Percentiles rank a stretch among this genome's conserved stretches.
Conservation (phyloP, 2,888 invertebrate species). For the Caenorhabditis plicata region DNA sequence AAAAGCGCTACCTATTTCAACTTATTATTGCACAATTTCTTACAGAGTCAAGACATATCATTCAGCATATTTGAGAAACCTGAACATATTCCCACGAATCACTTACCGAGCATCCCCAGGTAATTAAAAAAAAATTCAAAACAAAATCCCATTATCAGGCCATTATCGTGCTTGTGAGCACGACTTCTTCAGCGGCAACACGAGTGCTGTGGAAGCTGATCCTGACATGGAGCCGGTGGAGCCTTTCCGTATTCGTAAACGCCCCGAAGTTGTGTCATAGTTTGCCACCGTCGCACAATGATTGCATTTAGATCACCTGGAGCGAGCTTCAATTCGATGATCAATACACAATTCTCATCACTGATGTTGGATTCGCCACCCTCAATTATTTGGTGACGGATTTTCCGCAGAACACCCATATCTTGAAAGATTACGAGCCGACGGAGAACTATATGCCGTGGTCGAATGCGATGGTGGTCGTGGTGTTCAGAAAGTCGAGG, state of each 20-base stretch:
- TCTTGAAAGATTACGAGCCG: constrained; percentile 52
- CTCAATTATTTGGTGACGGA: constrained; percentile 58
- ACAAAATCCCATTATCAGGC: constrained; percentile 40
- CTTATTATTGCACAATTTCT: constrained; percentile 41
- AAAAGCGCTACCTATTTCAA: too few species aligned
- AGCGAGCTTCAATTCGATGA: constrained; percentile 40
- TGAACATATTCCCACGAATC: constrained; percentile 57
- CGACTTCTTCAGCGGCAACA: constrained; percentile 41
- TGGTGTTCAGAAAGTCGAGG: constrained; percentile 54
- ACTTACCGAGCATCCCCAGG: constrained; percentile 50
- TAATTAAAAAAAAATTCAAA: constrained; percentile 2
- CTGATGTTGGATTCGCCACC: constrained; percentile 62
- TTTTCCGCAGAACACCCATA: constrained; percentile 57
- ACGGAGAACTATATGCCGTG: constrained; percentile 56
- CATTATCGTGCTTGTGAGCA: constrained; percentile 64
- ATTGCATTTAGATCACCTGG: constrained; percentile 38
- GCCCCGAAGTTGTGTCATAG: constrained; percentile 56
- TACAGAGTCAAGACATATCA: constrained; percentile 62
- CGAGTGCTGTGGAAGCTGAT: constrained; percentile 41
- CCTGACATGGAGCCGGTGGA: constrained; percentile 55
- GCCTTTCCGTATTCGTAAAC: constrained; percentile 53
- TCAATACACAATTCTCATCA: constrained; percentile 44
- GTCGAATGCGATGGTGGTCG: constrained; percentile 57
- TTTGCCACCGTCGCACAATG: too few species aligned
- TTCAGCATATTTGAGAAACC: constrained; percentile 55